Evolutionary conservation across 2,113 vertebrate species (phyloP), one percentile per base, ranked within the genome.

Genomic region (Helogale parvula): DNA sequence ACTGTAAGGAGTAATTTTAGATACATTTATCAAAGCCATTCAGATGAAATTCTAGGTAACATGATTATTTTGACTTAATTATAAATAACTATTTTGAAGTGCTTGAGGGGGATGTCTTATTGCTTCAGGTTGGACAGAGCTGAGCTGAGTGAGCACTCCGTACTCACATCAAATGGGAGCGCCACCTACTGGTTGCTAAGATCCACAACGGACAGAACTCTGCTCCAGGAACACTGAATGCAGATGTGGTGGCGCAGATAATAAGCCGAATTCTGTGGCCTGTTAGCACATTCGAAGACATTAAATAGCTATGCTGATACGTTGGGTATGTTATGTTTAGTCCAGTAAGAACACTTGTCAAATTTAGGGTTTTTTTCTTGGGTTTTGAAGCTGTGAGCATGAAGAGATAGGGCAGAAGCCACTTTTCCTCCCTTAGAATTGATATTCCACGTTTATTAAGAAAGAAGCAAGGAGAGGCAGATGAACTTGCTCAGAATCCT

Each of bases 141-240:
- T 72, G n/a, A 16, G 54, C 11, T 13, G 47, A 72, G n/a, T 68
- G 63, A 85, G 38, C 11, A 68, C 16, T 52, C 66, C 47, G 31
- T 31, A 45, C 85, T 63, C n/a, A 60, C n/a, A 74, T 68, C 83
- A 65, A 72, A 54, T 74, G 74, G 79, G 8, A 41, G 31, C 17
- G 69, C 63, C 88, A 94, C 83, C 83, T 91, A 57, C 82, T 95
- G 89, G 95, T 86, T 74, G 68, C n/a, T 84, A 45, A 71, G 69
- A 83, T 87, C 69, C 52, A 63, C 52, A 83, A 25, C 52, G 69
- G 52, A 72, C 12, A 76, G 60, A 63, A 5, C 23, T 35, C 12
- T 3, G 68, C 72, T 33, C 25, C 35, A 41, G 52, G 14, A 52
- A 76, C 38, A 31, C 25, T 47, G 45, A 95, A 52, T 9, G 15